Conservation (phyloP, 2,888 invertebrate genomes). For the Drosophila kambysellisi region DNA sequence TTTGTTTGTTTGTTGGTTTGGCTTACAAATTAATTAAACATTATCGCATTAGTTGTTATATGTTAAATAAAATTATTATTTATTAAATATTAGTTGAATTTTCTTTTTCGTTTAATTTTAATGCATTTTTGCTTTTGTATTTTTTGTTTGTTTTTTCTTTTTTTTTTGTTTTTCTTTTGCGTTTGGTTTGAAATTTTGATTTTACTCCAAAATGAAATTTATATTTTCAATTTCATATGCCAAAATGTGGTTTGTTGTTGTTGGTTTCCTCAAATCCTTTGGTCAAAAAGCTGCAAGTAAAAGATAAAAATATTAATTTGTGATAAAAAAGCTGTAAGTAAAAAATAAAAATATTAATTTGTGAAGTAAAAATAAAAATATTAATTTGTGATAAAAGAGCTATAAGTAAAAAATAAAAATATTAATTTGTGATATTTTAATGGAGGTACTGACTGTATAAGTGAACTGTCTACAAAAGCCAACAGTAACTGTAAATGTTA, state of each 20-base stretch:
- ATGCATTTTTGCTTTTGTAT: constrained; percentile 45
- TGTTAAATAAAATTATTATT: constrained; percentile 59
- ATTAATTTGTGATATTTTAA: not conserved
- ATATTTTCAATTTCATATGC: constrained; percentile 34
- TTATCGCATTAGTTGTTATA: constrained; percentile 57
- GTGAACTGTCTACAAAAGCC: not conserved
- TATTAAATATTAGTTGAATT: constrained; percentile 46
- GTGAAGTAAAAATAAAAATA: no score
- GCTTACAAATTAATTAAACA: constrained; percentile 82
- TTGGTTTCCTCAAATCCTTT: constrained; percentile 69
- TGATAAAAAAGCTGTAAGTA: constrained; percentile 50
- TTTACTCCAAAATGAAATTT: constrained; percentile 56
- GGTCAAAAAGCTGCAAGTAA: constrained; percentile 59
- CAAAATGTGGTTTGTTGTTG: constrained; percentile 45
- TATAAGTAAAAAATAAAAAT: constrained; percentile 31
- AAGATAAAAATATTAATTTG: not conserved
- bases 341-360: constrained; percentile 3
- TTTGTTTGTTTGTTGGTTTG: constrained; percentile 83
- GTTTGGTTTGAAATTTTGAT: constrained; percentile 68
- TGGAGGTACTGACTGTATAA: not conserved
- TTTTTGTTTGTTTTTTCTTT: constrained; percentile 38
- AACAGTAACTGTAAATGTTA: not conserved
- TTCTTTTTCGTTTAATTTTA: constrained; percentile 33
- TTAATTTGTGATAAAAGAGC: constrained; percentile 31
- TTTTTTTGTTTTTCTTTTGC: constrained; percentile 26